Base-by-base conservation (phyloP, 2,797 vertebrate species). In the Margarornis squamiger region DNA sequence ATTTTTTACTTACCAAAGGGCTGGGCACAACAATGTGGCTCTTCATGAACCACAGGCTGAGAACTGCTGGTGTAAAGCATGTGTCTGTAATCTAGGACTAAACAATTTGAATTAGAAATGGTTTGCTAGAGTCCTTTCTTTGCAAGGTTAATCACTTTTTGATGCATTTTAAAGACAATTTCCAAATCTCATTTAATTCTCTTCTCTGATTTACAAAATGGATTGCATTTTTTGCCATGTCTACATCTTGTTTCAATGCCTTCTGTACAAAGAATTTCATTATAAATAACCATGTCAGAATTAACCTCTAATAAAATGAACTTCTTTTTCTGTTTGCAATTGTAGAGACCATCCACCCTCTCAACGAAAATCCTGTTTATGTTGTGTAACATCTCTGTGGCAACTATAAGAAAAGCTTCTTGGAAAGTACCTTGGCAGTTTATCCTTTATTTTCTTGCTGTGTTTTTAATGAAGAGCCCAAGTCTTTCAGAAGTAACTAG, bases 301-400 rank as follows among this genome's bases (percentile, higher is more conserved):
- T 94, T 95, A 89, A 87, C 41, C 41, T 89, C 77, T 71, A 84
- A 86, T 61, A 41, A 61, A 89, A 91, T 67, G 57, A 93, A 79
- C 22, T 77, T 73, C 36, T 95, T 70, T 86, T 90, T 51, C 48
- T 74, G 27, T 71, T 84, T 86, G 29, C 57, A 86, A 27, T 83
- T 7, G 3, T 68, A 75, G 30, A 75, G 30, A 46, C 32, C 55
- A 67, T 85, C 55, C 73, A 79, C 38, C 17, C 29, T 87, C 77
- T 92, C 71, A 91, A 71, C 87, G 87, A 95, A 95, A 94, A 89
- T 89, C 48, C 14, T 27, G 49, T 92, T 95, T 92, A 49, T 85
- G 83, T 82, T 91, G 51, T 79, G 71, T 39, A 73, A 32, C 45
- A 77, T 95, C 75, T 94, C 86, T 10, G 29, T 85, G 49, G 78